Evolutionary conservation across 2,113 vertebrate species (phyloP).

Genomic region (Notothenia rossii): DNA sequence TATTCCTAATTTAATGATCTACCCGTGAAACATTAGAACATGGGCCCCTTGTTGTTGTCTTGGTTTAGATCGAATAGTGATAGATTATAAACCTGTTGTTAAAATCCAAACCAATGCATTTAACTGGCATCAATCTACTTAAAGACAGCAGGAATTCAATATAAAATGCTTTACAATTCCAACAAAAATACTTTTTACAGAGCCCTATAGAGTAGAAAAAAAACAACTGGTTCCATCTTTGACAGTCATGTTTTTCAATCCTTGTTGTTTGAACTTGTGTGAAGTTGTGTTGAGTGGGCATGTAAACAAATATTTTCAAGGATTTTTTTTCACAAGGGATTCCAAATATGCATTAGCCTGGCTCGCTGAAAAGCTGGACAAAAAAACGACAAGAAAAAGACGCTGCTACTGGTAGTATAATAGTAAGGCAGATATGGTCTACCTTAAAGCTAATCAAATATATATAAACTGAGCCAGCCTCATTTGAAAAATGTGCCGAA

Average conservation of each 20-base stretch:
- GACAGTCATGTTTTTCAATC: slow-evolving; percentile 18
- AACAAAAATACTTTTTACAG: slow-evolving; percentile 7
- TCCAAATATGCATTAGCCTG: slow-evolving; percentile 72
- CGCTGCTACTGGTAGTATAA: slow-evolving; percentile 67
- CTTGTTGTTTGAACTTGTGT: slow-evolving; percentile 14
- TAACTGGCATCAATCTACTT: slow-evolving; percentile 20
- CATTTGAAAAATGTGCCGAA: slow-evolving; percentile 53
- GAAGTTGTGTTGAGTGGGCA: slow-evolving; percentile 24
- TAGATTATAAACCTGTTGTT: slow-evolving; percentile 26
- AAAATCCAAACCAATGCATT: slow-evolving; percentile 42
- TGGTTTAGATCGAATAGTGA: slow-evolving; percentile 48
- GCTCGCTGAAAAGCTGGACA: slow-evolving; percentile 50
- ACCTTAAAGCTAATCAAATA: slow-evolving; percentile 52
- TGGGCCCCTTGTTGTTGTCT: slow-evolving; percentile 53
- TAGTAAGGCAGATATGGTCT: slow-evolving; percentile 42
- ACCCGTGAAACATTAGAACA: slow-evolving; percentile 35
- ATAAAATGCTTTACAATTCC: not conserved
- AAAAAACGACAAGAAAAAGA: slow-evolving; percentile 30
- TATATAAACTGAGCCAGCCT: slow-evolving; percentile 72
- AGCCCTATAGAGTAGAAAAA: slow-evolving; percentile 16
- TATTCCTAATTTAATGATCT: slow-evolving; percentile 34
- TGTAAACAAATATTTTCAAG: slow-evolving; percentile 12
- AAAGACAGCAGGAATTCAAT: slow-evolving; percentile 31
- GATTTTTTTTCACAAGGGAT: slow-evolving; percentile 17
- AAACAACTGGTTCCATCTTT: slow-evolving; percentile 11